A percentile compares a stretch with the other conserved stretches of the same genome.
These are phyloP conservation scores for Elysia chlorotica DNA, from an alignment of 1,140 invertebrate genomes.

Conservation along the genomic window DNA sequence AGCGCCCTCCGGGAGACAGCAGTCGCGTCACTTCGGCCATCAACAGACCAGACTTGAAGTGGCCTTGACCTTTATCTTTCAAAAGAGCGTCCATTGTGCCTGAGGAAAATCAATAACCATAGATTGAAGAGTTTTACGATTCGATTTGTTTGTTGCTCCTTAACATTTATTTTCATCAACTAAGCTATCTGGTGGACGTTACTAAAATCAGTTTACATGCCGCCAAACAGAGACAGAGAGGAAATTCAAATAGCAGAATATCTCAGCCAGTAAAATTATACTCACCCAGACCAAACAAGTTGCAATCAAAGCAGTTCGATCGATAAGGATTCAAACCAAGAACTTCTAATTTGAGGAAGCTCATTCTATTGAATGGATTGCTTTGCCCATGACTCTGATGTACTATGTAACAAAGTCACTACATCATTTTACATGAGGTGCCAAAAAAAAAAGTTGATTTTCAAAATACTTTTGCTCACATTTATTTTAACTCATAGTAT, in stretches of 20 bases:
- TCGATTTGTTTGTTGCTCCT: background rate
- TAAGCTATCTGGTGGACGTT: background rate
- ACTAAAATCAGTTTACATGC: background rate
- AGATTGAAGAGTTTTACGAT: no score
- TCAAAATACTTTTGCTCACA: no score
- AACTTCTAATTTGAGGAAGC: no score
- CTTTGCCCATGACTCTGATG: no score
- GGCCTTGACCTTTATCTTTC: conserved; percentile 32
- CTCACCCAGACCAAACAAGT: background rate
- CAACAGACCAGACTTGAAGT: conserved; percentile 17
- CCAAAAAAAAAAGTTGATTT: no score
- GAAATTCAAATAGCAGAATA: background rate
- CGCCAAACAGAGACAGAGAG: background rate
- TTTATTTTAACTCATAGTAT: no score
- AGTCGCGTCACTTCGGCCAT: conserved; percentile 30
- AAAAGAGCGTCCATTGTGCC: conserved; percentile 47
- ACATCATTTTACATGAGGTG: no score
- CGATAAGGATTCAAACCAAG: no score
- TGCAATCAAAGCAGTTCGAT: no score
- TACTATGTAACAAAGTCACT: no score
- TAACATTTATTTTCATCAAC: background rate
- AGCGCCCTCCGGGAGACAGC: conserved; percentile 26
- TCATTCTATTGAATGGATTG: no score
- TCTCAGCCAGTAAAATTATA: background rate
- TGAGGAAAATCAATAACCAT: background rate